Evolutionary conservation across 2,113 vertebrate genomes (phyloP).

Genomic region (Sminthopsis crassicaudata): DNA sequence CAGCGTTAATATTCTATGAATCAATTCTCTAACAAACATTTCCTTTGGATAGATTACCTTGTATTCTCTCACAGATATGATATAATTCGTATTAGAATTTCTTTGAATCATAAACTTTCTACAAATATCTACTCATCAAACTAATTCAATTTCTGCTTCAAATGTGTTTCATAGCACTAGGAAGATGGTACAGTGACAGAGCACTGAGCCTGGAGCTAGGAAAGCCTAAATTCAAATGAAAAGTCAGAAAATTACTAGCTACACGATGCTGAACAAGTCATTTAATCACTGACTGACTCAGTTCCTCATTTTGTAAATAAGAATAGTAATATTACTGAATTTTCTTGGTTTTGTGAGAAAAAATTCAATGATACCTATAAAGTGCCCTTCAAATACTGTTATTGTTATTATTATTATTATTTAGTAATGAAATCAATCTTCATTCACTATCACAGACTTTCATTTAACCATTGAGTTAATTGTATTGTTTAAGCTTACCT

Average conservation of each 20-base stretch:
- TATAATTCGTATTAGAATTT: neutral
- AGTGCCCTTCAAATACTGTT: neutral
- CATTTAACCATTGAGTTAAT: conserved; percentile 22
- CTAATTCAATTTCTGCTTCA: neutral
- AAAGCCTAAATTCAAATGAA: neutral
- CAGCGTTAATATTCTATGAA: neutral
- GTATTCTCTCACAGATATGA: neutral
- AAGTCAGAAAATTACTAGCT: neutral
- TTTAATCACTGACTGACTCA: neutral
- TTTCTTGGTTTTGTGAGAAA: neutral
- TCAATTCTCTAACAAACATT: neutral
- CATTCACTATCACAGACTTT: neutral
- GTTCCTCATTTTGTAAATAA: neutral
- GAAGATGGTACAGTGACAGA: neutral
- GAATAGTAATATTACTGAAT: neutral
- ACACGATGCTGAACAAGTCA: neutral
- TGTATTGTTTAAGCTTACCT: conserved; percentile 6
- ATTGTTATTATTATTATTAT: neutral
- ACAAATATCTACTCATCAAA: neutral
- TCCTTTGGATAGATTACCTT: neutral
- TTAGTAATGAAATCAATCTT: neutral
- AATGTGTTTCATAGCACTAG: neutral
- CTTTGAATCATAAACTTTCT: neutral
- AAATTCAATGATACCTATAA: neutral
- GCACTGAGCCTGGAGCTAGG: neutral